Percentiles rank a stretch among this genome's conserved stretches.
Conservation (phyloP, 1,140 invertebrate species). For the Artemia franciscana region DNA sequence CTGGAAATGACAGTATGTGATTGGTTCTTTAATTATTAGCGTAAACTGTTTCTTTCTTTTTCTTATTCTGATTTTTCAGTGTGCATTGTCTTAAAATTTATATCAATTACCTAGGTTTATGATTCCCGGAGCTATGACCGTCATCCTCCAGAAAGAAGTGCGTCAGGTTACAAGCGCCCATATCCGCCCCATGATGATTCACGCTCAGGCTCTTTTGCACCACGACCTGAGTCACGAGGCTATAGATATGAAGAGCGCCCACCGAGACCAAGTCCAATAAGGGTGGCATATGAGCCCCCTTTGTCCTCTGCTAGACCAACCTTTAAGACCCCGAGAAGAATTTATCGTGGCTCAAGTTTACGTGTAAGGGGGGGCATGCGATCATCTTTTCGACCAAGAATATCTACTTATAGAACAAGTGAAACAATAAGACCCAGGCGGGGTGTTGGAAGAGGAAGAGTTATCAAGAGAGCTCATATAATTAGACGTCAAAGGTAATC, state of each 20-base stretch:
- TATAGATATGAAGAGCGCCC: not conserved
- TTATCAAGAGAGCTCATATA: not conserved
- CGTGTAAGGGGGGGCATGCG: not conserved
- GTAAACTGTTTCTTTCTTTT: not conserved
- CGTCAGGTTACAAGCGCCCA: not conserved
- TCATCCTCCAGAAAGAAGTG: not conserved
- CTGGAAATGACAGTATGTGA: too few relatives aligned
- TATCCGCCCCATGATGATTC: not conserved
- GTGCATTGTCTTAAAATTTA: not conserved
- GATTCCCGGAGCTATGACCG: not conserved
- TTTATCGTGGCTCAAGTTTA: not conserved
- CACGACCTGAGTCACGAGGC: not conserved
- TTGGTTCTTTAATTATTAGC: too few relatives aligned
- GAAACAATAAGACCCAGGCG: not conserved
- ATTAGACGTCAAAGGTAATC: not conserved
- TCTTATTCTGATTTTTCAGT: not conserved
- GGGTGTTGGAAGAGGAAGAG: not conserved
- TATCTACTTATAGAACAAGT: not conserved
- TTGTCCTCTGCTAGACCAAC: not conserved
- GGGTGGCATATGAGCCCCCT: not conserved
- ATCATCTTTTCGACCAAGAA: not conserved
- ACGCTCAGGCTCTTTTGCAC: not conserved
- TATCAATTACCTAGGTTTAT: not conserved
- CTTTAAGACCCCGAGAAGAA: too few relatives aligned
- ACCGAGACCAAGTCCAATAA: not conserved